Evolutionary conservation across 2,888 invertebrate species (phyloP), one percentile per base, ranked within the genome.

Genomic region (Anticlea derivata): DNA sequence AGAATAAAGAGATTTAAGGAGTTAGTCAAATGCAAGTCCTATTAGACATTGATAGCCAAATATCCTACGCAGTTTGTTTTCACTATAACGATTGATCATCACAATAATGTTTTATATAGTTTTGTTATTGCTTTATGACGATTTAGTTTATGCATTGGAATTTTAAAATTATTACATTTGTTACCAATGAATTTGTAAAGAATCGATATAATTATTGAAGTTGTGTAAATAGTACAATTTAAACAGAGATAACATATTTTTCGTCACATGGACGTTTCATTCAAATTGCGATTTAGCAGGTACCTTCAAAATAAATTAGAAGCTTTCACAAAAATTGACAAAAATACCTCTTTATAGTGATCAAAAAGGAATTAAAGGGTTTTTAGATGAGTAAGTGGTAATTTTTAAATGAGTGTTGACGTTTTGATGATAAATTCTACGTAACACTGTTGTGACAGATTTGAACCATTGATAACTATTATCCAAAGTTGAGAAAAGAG

Each of bases 301-400:
- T 76, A 80, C 72, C 75, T 80, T 68, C 57, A 59, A 77, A 71
- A 61, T 69, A 62, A 70, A 65, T 70, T 73, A 73, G 65, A 61
- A 73, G 71, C 77, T 78, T 76, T 76, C 74, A 75, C 73, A 78
- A 78, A 80, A 73, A 68, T 73, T 79, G 82, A 88, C 87, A 73
- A 78, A 86, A 87, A 88, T 89, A 89, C 89, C 89, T 89, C 89
- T 85, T 76, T 72, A 78, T 78, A 84, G 87, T 89, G 88, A 89
- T 87, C 79, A 80, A 84, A 55, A 86, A 79, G 83, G 83, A 83
- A 75, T 77, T 77, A 76, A 58, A 86, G 85, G 88, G 86, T 86
- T 85, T 60, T 82, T 85, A 83, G 80, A 83, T 81, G 78, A 50
- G 66, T 69, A 75, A 49, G 76, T 78, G 84, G 85, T 87, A 87